These are phyloP conservation scores for Lipophrys pholis DNA, from an alignment of 2,113 vertebrate genomes.

Conservation along the genomic window DNA sequence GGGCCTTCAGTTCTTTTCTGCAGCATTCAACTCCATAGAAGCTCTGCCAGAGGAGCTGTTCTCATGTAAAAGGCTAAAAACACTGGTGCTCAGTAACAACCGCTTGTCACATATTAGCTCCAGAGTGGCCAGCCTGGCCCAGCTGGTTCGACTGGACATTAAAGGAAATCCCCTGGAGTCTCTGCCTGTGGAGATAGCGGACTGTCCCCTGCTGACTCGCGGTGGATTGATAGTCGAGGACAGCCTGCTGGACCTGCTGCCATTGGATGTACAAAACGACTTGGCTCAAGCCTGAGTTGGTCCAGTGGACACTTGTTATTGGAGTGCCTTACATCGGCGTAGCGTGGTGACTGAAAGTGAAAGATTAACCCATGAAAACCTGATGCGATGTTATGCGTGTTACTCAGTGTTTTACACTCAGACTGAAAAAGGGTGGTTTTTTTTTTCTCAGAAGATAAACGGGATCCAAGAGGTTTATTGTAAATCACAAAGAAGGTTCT, in stretches of 20 bases:
- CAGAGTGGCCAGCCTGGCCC: slow-evolving; percentile 78
- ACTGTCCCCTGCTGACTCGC: slow-evolving; percentile 80
- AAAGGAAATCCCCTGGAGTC: slow-evolving; percentile 87
- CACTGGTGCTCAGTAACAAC: slow-evolving; percentile 85
- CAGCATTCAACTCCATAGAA: slow-evolving; percentile 88
- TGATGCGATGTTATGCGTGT: no score
- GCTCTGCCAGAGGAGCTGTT: slow-evolving; percentile 88
- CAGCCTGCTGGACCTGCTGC: slow-evolving; percentile 82
- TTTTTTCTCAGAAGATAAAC: no score
- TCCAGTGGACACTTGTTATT: not conserved
- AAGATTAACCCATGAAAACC: no score
- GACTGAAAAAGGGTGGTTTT: no score
- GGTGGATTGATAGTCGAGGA: slow-evolving; percentile 85
- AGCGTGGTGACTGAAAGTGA: no score
- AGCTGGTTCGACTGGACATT: slow-evolving; percentile 86
- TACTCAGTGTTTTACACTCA: no score
- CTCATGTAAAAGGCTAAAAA: slow-evolving; percentile 87
- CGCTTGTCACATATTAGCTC: slow-evolving; percentile 82
- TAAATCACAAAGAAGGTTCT: no score
- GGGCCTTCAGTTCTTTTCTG: slow-evolving; percentile 84
- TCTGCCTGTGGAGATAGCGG: slow-evolving; percentile 84
- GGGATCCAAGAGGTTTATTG: no score
- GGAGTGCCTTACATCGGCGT: not conserved
- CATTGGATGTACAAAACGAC: slow-evolving; percentile 79
- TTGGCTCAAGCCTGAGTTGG: slow-evolving; percentile 67